Conservation (phyloP, 2,888 invertebrate genomes). For the Phaonia tiefii region DNA sequence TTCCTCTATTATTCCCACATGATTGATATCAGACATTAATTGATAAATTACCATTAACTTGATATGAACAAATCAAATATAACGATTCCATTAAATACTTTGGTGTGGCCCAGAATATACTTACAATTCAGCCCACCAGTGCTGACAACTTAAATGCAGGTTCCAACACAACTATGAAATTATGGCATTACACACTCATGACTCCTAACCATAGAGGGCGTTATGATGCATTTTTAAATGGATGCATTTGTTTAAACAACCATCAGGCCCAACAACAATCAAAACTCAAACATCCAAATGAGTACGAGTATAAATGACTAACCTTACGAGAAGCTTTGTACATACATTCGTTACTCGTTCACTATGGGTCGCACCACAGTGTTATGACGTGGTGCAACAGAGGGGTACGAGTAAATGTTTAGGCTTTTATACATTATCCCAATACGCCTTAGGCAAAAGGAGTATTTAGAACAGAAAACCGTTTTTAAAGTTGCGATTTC, state of each 20-base stretch:
- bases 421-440: constrained; percentile 55
- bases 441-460: constrained; percentile 56
- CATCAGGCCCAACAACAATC: constrained; percentile 38
- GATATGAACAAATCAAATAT: neutral
- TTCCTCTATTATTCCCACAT: too few species aligned
- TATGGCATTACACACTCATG: constrained; percentile 42
- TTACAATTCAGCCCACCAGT: constrained; percentile 62
- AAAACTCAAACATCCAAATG: constrained; percentile 36
- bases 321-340: constrained; percentile 10
- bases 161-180: constrained; percentile 41
- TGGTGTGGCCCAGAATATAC: constrained; percentile 47
- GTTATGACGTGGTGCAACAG: constrained; percentile 41
- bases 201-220: constrained; percentile 58
- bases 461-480: constrained; percentile 60
- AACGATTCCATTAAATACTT: constrained; percentile 12
- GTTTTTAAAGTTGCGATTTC: constrained; percentile 47
- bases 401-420: constrained; percentile 43
- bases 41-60: constrained; percentile 13
- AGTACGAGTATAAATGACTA: constrained; percentile 19
- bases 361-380: neutral
- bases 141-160: constrained; percentile 56
- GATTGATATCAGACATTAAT: constrained; percentile 15
- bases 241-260: constrained; percentile 48
- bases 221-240: constrained; percentile 64
- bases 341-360: neutral